A percentile compares a stretch with the other conserved stretches of the same genome.
Evolutionary conservation across 2,113 vertebrate species (phyloP).

Genomic region (Hydrolagus affinis): DNA sequence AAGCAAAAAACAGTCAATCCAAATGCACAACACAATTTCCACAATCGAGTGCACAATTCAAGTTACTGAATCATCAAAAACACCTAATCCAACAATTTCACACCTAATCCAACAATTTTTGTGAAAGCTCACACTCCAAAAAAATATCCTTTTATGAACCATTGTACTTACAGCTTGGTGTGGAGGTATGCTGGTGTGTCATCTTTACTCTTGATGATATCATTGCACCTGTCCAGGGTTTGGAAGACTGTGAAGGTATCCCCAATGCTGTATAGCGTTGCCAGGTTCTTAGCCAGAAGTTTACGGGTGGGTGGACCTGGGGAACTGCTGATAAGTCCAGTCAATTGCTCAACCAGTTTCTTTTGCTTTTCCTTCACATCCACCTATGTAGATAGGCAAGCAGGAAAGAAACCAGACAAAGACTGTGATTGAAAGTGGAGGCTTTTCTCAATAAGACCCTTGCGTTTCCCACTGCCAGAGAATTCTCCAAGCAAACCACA

Average conservation of each 20-base stretch:
- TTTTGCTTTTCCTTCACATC: conserved; percentile 98
- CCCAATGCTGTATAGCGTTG: conserved; percentile 91
- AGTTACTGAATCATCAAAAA: no score
- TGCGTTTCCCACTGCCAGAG: neutral
- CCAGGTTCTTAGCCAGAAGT: conserved; percentile 89
- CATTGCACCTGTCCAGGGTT: conserved; percentile 95
- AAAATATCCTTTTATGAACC: neutral
- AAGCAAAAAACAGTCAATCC: no score
- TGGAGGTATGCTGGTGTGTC: conserved; percentile 85
- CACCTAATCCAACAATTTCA: neutral
- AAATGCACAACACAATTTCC: no score
- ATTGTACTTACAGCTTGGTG: conserved; percentile 82
- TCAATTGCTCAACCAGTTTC: conserved; percentile 92
- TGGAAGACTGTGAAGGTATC: conserved; percentile 97
- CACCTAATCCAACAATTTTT: neutral
- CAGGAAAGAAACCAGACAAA: neutral
- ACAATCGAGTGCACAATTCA: neutral
- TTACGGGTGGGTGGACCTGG: conserved; percentile 91
- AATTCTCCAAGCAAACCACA: neutral
- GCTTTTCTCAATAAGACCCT: neutral
- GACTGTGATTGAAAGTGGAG: conserved; percentile 17
- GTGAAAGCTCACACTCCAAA: neutral
- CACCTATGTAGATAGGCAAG: conserved; percentile 46
- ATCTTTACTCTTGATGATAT: conserved; percentile 94
- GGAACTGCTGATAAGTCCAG: conserved; percentile 87